Evolutionary conservation across 2,888 invertebrate genomes (phyloP), one percentile per base, ranked within the genome.

Genomic region (Smittia sp.): DNA sequence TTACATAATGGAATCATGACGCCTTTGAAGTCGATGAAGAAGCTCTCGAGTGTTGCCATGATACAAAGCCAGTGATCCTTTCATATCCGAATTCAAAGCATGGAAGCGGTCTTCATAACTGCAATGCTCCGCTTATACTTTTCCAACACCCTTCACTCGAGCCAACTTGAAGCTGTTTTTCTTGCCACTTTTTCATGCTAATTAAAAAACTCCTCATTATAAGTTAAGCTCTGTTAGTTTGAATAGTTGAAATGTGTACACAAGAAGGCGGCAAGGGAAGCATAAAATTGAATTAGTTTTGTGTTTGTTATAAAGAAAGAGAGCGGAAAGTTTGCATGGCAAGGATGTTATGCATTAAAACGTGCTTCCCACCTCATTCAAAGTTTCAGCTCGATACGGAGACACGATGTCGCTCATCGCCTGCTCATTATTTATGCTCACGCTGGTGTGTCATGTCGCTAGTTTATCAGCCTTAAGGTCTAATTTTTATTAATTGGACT

Each of bases 281-380:
- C 32, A 69, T 54, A 32, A 69, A 69, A 69, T 69, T 69, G 52
- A 69, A 69, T 69, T 52, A 69, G 27, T 52, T 69, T 52, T 52
- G 54, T 22, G 69, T 38, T 67, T 15, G n/a, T 46, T 32, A 6
- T 18, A 25, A 69, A 25, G 27, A 69, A 58, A 58, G n/a, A 63
- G 63, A 22, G 27, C 22, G 27, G 1, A 25, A 54, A 22, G 18
- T 58, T 58, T 46, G 20, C 9, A n/a, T 18, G 22, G 1, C 15
- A 20, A 58, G 20, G 54, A 1, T 11, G 18, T 58, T 58, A 15
- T 58, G 58, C 58, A 58, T 54, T 54, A 41, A 54, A 69, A 69
- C 69, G 69, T 69, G 69, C 69, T 54, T 25, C 54, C 46, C 46
- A 46, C 46, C 46, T 46, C 46, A 46, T 46, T 46, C 46, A 46